Evolutionary conservation across 2,797 vertebrate species (phyloP).

Genomic region (Furcifer pardalis): DNA sequence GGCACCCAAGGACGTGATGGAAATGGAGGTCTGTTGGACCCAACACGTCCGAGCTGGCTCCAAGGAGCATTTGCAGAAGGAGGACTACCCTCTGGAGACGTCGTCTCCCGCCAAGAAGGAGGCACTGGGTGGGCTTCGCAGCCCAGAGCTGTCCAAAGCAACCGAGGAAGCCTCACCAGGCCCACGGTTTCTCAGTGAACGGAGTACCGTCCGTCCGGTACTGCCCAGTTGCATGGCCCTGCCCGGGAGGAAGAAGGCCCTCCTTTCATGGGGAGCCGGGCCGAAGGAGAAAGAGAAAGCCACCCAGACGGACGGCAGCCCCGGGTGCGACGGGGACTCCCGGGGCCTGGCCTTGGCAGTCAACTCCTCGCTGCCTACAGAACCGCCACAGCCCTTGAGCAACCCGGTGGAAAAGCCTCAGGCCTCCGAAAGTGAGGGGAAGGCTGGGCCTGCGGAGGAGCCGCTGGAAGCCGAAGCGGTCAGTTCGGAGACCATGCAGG

Average conservation of each 20-base stretch:
- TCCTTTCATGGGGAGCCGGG: neutral
- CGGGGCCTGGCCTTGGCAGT: neutral
- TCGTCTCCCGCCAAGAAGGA: neutral
- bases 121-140: accelerated
- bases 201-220: neutral
- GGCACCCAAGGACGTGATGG: neutral
- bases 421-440: neutral
- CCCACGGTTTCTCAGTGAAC: neutral
- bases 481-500: slow-evolving; percentile 24
- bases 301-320: neutral
- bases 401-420: neutral
- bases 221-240: neutral
- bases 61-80: neutral
- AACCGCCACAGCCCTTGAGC: neutral
- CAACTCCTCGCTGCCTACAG: neutral
- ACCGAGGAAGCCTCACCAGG: neutral
- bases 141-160: neutral
- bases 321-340: neutral
- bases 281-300: neutral
- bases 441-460: neutral
- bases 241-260: neutral
- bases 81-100: neutral
- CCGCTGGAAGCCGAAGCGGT: slow-evolving; percentile 6
- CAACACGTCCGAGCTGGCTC: neutral
- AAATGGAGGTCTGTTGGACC: neutral